Evolutionary conservation across 2,888 invertebrate species (phyloP), one percentile per base, ranked within the genome.

Genomic region (Ethmia dodecea): DNA sequence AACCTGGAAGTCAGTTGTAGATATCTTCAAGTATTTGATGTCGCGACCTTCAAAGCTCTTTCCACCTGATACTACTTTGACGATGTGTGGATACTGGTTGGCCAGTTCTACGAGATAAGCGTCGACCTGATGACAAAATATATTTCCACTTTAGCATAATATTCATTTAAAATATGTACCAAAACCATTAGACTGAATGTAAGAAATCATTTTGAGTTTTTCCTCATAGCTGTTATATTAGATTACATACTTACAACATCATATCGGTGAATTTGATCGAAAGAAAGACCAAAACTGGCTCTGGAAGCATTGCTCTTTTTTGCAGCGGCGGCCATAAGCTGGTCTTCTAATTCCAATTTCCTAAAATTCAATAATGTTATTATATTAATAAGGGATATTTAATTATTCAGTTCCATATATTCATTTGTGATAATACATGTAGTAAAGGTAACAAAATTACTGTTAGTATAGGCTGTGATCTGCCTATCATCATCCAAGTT

Each of bases 11-110:
- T 79, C 76, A 12, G 83, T 77, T 5, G 74, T 77, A 0, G 91
- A 91, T 32, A 92, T 86, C 52, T 83, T 89, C 35, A 91, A 61
- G 35, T 87, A 86, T 33, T 86, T 86, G 37, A 92, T 77, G 5
- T 79, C 68, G 11, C 90, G 83, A 1, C 88, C 88, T 70, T 91
- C 88, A 35, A 78, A 73, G 35, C 89, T 88, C 18, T 56, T 65
- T 1, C 91, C 92, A 13, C 88, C 86, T 3, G 68, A 54, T 0
- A 55, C 71, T 0, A 78, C 61, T 0, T 52, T 61, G 1, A 78
- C 77, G 0, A 55, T 40, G 5, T 70, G 42, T 2, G 77, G 74
- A 43, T 62, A 67, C 4, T 47, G 42, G 2, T 47, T 50, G 0
- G 68, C 79, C 4, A 84, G 40, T 1, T 68, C 55, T 2, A 60